A percentile compares a stretch with the other conserved stretches of the same genome.
These are phyloP conservation scores for Sigmodon hispidus DNA, from an alignment of 2,113 vertebrate genomes.

Conservation along the genomic window DNA sequence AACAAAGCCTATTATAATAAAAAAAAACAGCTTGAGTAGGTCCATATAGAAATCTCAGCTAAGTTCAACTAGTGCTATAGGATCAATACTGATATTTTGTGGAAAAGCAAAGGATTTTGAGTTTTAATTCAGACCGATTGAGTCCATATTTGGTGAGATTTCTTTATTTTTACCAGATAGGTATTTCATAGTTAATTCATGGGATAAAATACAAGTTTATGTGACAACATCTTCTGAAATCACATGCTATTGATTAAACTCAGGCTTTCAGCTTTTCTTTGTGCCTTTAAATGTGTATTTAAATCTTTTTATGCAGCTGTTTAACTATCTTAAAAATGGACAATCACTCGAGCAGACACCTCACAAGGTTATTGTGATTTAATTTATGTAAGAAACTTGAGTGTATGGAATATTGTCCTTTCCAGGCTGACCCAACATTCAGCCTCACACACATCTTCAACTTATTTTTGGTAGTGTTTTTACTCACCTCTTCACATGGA, in stretches of 20 bases:
- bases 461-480: not conserved
- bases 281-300: not conserved
- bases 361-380: not conserved
- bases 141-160: not conserved
- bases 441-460: not conserved
- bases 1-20: not conserved
- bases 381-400: too few relatives aligned
- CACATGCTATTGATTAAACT: not conserved
- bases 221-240: not conserved
- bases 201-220: not conserved
- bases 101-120: not conserved
- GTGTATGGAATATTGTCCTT: too few relatives aligned
- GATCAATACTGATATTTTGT: not conserved
- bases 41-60: not conserved
- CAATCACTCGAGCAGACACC: not conserved
- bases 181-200: accelerated
- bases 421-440: not conserved
- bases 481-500: not conserved
- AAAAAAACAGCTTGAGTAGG: not conserved
- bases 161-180: not conserved
- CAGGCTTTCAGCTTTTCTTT: not conserved
- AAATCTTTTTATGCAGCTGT: not conserved
- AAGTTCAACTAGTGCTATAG: not conserved
- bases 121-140: not conserved
- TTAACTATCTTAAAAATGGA: not conserved